Evolutionary conservation across 2,888 invertebrate genomes (phyloP).

Genomic region (Blastobasis adustella): DNA sequence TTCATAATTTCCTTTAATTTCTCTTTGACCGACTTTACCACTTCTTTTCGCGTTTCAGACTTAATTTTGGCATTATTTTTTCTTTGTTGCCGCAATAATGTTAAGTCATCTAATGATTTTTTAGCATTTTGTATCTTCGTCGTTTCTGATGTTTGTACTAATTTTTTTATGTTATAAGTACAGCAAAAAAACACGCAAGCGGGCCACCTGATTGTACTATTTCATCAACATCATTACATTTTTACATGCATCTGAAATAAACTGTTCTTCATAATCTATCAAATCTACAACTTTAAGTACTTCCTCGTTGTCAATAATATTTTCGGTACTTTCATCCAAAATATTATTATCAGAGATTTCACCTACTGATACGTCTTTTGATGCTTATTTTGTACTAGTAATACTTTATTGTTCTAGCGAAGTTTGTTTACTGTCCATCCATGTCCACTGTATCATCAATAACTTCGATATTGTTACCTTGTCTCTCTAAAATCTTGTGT

Average conservation of each 20-base stretch:
- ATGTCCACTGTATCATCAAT: constrained; percentile 7
- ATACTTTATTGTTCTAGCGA: no score
- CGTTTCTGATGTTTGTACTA: constrained; percentile 17
- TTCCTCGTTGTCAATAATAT: constrained; percentile 6
- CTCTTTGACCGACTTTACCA: constrained; percentile 63
- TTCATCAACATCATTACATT: constrained; percentile 13
- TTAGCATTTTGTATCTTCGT: constrained; percentile 36
- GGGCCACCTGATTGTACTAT: no score
- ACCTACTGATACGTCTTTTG: constrained; percentile 15
- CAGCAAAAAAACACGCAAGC: constrained; percentile 7
- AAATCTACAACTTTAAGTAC: constrained; percentile 8
- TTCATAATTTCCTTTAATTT: constrained; percentile 70
- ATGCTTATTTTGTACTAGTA: constrained; percentile 10
- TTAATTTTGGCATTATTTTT: constrained; percentile 66
- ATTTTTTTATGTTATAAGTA: constrained; percentile 15
- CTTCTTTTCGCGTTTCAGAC: constrained; percentile 61
- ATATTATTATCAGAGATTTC: constrained; percentile 15
- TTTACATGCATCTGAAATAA: no score
- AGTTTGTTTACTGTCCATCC: constrained; percentile 8
- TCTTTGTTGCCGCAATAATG: constrained; percentile 44
- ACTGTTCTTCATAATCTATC: constrained; percentile 14
- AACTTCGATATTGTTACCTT: constrained; percentile 6
- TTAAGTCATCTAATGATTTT: constrained; percentile 45
- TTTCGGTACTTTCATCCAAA: constrained; percentile 12
- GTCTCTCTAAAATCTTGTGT: constrained; percentile 72